phyloP scores from a whole-genome alignment of 2,797 vertebrate genomes.

The Xenentodon cancila region DNA sequence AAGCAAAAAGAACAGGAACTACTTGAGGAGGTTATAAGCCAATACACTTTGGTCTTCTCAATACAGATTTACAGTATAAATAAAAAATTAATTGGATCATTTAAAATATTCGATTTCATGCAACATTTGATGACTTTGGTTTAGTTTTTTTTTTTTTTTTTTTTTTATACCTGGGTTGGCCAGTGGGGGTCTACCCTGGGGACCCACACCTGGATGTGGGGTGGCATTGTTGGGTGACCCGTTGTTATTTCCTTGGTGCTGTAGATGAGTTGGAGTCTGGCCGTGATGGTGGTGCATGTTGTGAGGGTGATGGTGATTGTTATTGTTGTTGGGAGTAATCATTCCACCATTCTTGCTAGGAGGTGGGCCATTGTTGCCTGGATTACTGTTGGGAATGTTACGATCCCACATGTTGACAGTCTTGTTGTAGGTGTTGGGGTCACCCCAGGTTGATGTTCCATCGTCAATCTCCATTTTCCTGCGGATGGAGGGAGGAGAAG shows the following conservation, averaged over 20 bases:
- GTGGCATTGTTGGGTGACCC: slow-evolving; percentile 84
- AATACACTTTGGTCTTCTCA: no score
- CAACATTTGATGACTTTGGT: no score
- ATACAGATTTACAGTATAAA: no score
- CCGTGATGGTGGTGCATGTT: slow-evolving; percentile 76
- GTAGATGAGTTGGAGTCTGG: slow-evolving; percentile 80
- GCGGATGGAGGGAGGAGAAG: slow-evolving; percentile 95
- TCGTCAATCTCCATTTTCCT: slow-evolving; percentile 99
- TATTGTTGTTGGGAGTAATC: slow-evolving; percentile 73
- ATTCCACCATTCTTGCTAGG: slow-evolving; percentile 74
- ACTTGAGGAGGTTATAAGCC: no score
- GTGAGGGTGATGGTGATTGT: slow-evolving; percentile 80
- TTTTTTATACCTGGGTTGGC: slow-evolving; percentile 90
- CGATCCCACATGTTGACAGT: slow-evolving; percentile 98
- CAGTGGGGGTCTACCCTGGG: slow-evolving; percentile 88
- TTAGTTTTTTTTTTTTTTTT: slow-evolving; percentile 62
- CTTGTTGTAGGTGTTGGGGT: slow-evolving; percentile 91
- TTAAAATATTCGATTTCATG: background rate
- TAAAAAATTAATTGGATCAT: background rate
- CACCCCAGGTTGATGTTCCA: slow-evolving; percentile 98
- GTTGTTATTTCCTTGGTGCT: slow-evolving; percentile 83
- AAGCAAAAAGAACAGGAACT: no score
- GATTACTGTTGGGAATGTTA: slow-evolving; percentile 90
- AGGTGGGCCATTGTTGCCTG: slow-evolving; percentile 74
- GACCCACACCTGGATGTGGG: slow-evolving; percentile 86